phyloP scores from a whole-genome alignment of 1,140 invertebrate genomes.

The Chelonus insularis region DNA sequence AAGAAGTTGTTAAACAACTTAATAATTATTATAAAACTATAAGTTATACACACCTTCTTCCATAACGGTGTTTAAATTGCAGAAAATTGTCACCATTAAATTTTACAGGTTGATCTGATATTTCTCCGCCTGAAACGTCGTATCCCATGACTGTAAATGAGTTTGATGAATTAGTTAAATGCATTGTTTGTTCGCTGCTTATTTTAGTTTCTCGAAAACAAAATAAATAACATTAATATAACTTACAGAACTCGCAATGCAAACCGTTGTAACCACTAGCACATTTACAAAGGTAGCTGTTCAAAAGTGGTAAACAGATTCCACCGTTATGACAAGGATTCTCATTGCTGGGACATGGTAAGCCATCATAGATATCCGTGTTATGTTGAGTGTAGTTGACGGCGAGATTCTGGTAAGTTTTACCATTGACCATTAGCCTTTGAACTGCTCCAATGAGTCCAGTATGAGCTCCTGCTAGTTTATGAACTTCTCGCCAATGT shows the following conservation, averaged over 20 bases:
- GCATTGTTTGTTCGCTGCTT: not conserved
- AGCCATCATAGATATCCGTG: slow-evolving; percentile 68
- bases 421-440: slow-evolving; percentile 80
- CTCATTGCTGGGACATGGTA: slow-evolving; percentile 67
- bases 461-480: slow-evolving; percentile 71
- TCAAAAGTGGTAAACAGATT: slow-evolving; percentile 74
- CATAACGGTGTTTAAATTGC: slow-evolving; percentile 66
- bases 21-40: not conserved
- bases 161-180: not conserved
- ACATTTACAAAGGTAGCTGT: slow-evolving; percentile 74
- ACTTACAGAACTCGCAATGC: slow-evolving; percentile 73
- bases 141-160: slow-evolving; percentile 51
- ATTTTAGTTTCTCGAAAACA: not conserved
- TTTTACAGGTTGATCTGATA: slow-evolving; percentile 62
- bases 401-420: slow-evolving; percentile 63
- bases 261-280: slow-evolving; percentile 68
- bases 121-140: slow-evolving; percentile 55
- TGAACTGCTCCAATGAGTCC: slow-evolving; percentile 84
- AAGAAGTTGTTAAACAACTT: slow-evolving; percentile 37
- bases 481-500: slow-evolving; percentile 71
- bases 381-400: slow-evolving; percentile 57
- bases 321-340: slow-evolving; percentile 77
- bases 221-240: not conserved
- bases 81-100: slow-evolving; percentile 69
- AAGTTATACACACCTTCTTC: slow-evolving; percentile 58